A percentile compares a stretch with the other conserved stretches of the same genome.
Evolutionary conservation across 2,797 vertebrate genomes (phyloP).

Genomic region (Clamator glandarius): DNA sequence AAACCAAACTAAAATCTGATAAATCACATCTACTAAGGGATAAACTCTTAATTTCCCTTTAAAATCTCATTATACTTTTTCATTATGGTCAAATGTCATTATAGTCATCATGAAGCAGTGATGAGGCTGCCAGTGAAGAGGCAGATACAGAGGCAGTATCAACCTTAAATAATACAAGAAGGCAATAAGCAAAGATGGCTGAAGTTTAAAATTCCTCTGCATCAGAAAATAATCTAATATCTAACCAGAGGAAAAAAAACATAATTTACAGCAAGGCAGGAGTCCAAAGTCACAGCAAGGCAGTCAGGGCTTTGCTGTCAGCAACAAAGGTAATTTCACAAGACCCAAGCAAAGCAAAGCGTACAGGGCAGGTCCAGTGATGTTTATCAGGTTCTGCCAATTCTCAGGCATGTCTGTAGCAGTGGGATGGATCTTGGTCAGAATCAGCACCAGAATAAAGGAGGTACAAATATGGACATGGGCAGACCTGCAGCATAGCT

Average conservation of each 20-base stretch:
- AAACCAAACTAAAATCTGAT: not conserved
- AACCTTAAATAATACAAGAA: not conserved
- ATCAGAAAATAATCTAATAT: not conserved
- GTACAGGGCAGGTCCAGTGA: not conserved
- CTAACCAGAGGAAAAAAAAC: not conserved
- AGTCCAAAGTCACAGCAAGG: not conserved
- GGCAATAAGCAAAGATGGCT: not conserved
- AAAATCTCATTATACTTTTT: not conserved
- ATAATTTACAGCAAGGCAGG: fast-evolving
- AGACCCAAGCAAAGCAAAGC: not conserved
- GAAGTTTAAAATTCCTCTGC: not conserved
- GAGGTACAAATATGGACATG: not conserved
- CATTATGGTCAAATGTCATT: not conserved
- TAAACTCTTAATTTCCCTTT: not conserved
- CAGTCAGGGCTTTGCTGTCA: not conserved
- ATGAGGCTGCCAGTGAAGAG: not conserved
- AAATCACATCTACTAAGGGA: not conserved
- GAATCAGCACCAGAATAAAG: not conserved
- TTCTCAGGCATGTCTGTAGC: fast-evolving
- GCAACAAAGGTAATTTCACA: fast-evolving
- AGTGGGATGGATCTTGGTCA: not conserved
- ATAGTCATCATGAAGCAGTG: not conserved
- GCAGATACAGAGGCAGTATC: not conserved
- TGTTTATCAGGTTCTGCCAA: not conserved
- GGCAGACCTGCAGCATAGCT: not conserved